Evolutionary conservation across 2,888 invertebrate genomes (phyloP).

Genomic region (Junonia oenone): DNA sequence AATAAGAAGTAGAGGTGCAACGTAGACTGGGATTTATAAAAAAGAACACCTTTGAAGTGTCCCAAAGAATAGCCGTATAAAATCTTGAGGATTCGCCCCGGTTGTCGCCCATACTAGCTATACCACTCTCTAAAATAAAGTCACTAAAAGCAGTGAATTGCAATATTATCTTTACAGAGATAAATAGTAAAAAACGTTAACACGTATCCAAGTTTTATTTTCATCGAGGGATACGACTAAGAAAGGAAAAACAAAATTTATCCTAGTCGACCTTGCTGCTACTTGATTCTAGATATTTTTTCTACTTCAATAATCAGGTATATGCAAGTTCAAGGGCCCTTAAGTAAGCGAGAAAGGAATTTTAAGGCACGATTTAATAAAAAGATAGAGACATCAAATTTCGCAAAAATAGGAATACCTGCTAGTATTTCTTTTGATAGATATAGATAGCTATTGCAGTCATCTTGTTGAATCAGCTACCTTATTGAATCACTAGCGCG

Average conservation of each 20-base stretch:
- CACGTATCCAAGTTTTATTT: neutral
- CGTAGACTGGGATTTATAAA: too few species aligned
- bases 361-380: neutral
- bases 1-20: too few species aligned
- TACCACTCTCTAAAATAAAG: neutral
- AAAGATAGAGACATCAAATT: neutral
- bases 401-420: neutral
- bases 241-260: slow-evolving; percentile 3
- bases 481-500: too few species aligned
- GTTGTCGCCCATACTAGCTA: too few species aligned
- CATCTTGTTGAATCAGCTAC: too few species aligned
- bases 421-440: neutral
- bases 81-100: too few species aligned
- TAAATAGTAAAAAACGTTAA: too few species aligned
- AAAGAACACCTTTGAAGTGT: too few species aligned
- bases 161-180: too few species aligned
- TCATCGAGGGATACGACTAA: neutral
- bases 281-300: slow-evolving; percentile 1
- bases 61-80: too few species aligned
- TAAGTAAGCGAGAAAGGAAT: neutral
- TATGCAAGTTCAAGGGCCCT: slow-evolving; percentile 16
- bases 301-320: neutral
- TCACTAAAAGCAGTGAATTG: too few species aligned
- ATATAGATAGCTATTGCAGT: too few species aligned
- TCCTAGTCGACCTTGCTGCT: slow-evolving; percentile 9